Conservation (phyloP, 2,888 invertebrate genomes). For the Microctonus aethiopoides region DNA sequence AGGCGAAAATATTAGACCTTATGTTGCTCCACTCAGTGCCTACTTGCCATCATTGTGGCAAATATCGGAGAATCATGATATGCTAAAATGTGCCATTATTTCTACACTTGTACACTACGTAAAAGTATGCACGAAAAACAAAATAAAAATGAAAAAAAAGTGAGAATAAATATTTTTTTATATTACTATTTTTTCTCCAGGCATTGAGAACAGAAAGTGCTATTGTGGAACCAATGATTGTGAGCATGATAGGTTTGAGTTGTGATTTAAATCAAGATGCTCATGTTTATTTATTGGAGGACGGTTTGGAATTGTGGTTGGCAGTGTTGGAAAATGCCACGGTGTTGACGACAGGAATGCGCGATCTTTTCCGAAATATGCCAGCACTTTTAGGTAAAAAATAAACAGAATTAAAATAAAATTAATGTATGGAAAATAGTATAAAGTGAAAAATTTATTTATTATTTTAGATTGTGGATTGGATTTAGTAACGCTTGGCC, state of each 20-base stretch:
- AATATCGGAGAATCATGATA: slow-evolving; percentile 87
- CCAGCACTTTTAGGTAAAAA: slow-evolving; percentile 79
- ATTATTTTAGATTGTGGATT: slow-evolving; percentile 17
- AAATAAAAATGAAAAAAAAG: neutral
- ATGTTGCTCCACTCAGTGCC: slow-evolving; percentile 77
- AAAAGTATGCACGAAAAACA: slow-evolving; percentile 69
- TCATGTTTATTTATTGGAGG: slow-evolving; percentile 91
- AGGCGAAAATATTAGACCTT: slow-evolving; percentile 79
- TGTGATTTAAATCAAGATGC: slow-evolving; percentile 83
- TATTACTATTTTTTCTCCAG: slow-evolving; percentile 56
- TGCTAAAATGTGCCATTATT: slow-evolving; percentile 91
- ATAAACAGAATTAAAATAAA: neutral
- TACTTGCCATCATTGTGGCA: slow-evolving; percentile 91
- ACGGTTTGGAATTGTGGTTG: slow-evolving; percentile 91
- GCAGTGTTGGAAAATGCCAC: slow-evolving; percentile 84
- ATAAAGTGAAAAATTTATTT: no score
- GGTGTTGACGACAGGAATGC: slow-evolving; percentile 71
- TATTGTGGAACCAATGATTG: slow-evolving; percentile 69
- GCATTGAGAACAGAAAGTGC: slow-evolving; percentile 69
- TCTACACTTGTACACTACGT: slow-evolving; percentile 88
- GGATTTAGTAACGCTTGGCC: slow-evolving; percentile 24
- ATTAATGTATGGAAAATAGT: neutral
- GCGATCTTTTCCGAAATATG: slow-evolving; percentile 81
- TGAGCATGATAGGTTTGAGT: slow-evolving; percentile 77
- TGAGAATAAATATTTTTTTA: neutral